Percentiles rank a stretch among this genome's conserved stretches.
Conservation (phyloP, 2,888 invertebrate genomes). For the Drosophila vallismaia region DNA sequence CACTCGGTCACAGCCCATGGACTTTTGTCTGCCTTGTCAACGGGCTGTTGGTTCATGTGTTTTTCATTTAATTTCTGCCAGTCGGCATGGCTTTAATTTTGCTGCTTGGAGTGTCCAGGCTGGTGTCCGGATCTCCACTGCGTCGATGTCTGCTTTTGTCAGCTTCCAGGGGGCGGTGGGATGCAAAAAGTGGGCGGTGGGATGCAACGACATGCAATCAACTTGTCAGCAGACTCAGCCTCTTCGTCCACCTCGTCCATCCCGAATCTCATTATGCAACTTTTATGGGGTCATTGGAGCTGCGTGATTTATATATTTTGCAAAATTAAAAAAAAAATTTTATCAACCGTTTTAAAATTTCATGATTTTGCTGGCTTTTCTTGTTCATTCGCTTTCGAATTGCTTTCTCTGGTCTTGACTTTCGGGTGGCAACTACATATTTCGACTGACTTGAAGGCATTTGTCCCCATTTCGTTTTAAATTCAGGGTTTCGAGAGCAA, state of each 20-base stretch:
- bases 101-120: conserved; percentile 16
- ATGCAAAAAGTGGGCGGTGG: conserved; percentile 28
- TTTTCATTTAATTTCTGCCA: conserved; percentile 29
- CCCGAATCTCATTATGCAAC: conserved; percentile 60
- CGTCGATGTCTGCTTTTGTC: conserved; percentile 51
- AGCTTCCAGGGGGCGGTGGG: conserved; percentile 29
- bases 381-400: background rate
- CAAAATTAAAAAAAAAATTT: conserved; percentile 55
- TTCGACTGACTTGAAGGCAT: background rate
- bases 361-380: conserved; percentile 10
- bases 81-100: conserved; percentile 32
- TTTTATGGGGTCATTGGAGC: conserved; percentile 64
- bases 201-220: conserved; percentile 57
- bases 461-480: conserved; percentile 14
- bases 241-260: conserved; percentile 8
- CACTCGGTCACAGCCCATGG: conserved; percentile 22
- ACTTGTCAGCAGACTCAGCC: conserved; percentile 57
- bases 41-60: conserved; percentile 18
- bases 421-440: background rate
- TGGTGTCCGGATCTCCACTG: conserved; percentile 24
- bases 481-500: conserved; percentile 29
- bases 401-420: conserved; percentile 7
- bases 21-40: background rate
- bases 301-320: conserved; percentile 60
- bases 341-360: conserved; percentile 38